These are phyloP conservation scores for Actinostola sp. DNA, from an alignment of 92 coral and sea anemone species.

Conservation along the genomic window DNA sequence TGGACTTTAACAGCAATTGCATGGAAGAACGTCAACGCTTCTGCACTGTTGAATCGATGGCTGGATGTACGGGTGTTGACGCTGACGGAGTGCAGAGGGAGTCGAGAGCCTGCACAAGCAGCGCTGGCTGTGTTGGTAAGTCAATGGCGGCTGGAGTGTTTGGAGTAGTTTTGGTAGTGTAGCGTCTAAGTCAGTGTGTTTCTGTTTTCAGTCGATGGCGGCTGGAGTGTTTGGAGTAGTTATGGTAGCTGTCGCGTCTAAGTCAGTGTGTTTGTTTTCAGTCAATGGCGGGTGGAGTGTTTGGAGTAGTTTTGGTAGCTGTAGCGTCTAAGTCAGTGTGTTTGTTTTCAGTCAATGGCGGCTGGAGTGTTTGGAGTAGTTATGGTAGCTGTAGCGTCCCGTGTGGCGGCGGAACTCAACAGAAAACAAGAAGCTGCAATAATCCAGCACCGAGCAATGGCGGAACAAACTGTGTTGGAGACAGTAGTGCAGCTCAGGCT, in stretches of 20 bases:
- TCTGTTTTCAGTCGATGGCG: no score
- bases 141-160: not conserved
- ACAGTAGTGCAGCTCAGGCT: constrained; percentile 27
- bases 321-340: not conserved
- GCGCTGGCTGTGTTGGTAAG: constrained; percentile 13
- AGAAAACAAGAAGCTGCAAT: constrained; percentile 23
- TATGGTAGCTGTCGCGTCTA: no score
- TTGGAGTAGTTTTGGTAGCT: constrained; percentile 30
- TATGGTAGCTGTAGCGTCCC: constrained; percentile 21
- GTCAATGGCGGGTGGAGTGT: no score
- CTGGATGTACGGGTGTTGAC: constrained; percentile 16
- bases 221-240: no score
- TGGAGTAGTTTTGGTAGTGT: no score
- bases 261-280: no score
- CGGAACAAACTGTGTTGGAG: constrained; percentile 25
- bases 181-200: no score
- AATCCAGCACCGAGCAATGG: constrained; percentile 40
- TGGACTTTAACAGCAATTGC: constrained; percentile 10
- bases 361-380: constrained; percentile 27
- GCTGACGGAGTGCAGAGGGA: constrained; percentile 1
- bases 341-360: constrained; percentile 3
- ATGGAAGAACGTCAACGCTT: constrained; percentile 24
- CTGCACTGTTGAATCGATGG: constrained; percentile 24
- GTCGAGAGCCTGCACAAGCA: not conserved
- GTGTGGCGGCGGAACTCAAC: constrained; percentile 22